phyloP scores from a whole-genome alignment of 2,888 invertebrate genomes.

The Dolichopus griseipennis region DNA sequence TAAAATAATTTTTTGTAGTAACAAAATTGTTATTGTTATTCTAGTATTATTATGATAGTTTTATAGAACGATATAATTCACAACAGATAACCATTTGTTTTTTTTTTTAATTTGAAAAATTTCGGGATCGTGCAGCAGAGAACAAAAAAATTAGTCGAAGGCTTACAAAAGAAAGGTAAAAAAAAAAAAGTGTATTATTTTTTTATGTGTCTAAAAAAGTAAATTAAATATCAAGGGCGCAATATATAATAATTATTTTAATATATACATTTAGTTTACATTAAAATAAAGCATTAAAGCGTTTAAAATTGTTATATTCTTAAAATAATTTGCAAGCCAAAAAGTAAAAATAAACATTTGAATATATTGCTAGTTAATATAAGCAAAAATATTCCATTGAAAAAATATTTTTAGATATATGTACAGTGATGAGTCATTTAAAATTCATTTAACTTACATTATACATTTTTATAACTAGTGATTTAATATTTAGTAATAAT shows the following conservation, averaged over 20 bases:
- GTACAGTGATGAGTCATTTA: not conserved
- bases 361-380: not conserved
- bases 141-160: not conserved
- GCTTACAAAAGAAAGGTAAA: not conserved
- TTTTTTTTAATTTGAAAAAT: not conserved
- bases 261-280: not conserved
- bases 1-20: slow-evolving; percentile 3
- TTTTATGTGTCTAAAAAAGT: not conserved
- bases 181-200: not conserved
- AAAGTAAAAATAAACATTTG: not conserved
- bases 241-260: not conserved
- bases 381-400: not conserved
- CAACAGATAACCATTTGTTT: slow-evolving; percentile 3
- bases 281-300: too few species aligned
- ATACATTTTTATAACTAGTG: not conserved
- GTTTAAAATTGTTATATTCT: not conserved
- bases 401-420: not conserved
- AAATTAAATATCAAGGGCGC: not conserved
- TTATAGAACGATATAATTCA: slow-evolving; percentile 6
- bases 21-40: slow-evolving; percentile 6
- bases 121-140: not conserved
- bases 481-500: not conserved
- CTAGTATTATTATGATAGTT: slow-evolving; percentile 6
- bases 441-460: not conserved
- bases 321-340: not conserved